Percentiles rank a stretch among this genome's conserved stretches.
Conservation (phyloP, 2,113 vertebrate species). For the Panthera leo region DNA sequence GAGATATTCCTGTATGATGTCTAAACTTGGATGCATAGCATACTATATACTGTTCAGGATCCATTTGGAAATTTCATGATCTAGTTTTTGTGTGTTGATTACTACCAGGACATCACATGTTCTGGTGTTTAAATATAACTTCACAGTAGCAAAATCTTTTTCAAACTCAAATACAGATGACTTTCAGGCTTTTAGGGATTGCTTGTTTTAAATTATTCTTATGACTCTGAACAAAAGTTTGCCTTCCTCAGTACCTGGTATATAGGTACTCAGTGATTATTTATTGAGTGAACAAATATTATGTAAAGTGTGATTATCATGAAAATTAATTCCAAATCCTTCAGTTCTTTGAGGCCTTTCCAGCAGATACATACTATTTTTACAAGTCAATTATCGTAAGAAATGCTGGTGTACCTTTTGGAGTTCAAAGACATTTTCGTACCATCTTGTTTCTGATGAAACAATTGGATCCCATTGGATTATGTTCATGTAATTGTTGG, state of each 20-base stretch:
- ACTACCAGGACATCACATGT: neutral
- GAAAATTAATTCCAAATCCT: slow-evolving; percentile 15
- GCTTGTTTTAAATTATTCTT: slow-evolving; percentile 35
- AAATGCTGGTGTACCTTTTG: neutral
- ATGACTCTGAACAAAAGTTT: neutral
- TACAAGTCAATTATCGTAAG: neutral
- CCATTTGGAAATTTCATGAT: slow-evolving; percentile 7
- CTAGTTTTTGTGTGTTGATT: neutral
- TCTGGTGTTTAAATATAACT: slow-evolving; percentile 44
- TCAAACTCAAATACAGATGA: neutral
- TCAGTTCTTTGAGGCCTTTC: slow-evolving; percentile 39
- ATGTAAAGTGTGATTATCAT: neutral
- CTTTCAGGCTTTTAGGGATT: slow-evolving; percentile 17
- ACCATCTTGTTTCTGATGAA: slow-evolving; percentile 50
- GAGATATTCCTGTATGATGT: neutral
- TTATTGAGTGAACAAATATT: neutral
- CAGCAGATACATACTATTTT: neutral
- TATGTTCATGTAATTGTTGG: slow-evolving; percentile 60
- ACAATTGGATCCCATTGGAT: slow-evolving; percentile 1
- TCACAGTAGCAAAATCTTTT: neutral
- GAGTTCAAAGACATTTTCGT: slow-evolving; percentile 35
- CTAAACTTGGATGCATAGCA: neutral
- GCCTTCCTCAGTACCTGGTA: neutral
- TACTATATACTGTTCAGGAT: neutral
- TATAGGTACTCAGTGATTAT: neutral